A percentile compares a stretch with the other conserved stretches of the same genome.
Conservation (phyloP, 2,113 vertebrate genomes). For the Hippolais icterina region DNA sequence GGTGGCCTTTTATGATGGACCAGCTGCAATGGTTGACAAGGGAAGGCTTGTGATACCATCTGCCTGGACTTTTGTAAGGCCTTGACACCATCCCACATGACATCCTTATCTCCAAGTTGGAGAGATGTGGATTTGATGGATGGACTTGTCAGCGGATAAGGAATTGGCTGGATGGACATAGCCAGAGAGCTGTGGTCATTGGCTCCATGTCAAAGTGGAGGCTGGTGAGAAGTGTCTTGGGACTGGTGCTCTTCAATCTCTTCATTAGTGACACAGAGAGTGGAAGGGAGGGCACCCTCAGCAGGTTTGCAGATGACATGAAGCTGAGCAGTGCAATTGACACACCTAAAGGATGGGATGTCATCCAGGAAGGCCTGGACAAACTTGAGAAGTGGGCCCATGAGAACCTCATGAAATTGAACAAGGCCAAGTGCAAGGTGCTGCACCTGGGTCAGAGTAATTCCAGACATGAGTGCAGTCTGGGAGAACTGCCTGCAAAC, state of each 20-base stretch:
- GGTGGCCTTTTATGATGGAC: background rate
- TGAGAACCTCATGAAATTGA: background rate
- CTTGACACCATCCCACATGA: background rate
- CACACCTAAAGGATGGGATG: background rate
- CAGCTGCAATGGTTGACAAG: background rate
- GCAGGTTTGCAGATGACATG: background rate
- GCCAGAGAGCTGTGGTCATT: background rate
- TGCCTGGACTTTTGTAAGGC: background rate
- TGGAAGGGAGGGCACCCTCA: background rate
- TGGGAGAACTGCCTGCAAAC: background rate
- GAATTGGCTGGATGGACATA: background rate
- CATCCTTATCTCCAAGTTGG: background rate
- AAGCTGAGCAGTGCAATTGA: accelerated
- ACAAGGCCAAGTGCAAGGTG: background rate
- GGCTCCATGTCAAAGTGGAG: background rate
- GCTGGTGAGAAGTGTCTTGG: background rate
- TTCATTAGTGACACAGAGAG: background rate
- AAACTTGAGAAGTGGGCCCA: background rate
- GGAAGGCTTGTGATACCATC: background rate
- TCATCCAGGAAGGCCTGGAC: background rate
- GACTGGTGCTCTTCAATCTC: background rate
- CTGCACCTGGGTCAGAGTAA: background rate
- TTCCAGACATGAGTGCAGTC: background rate
- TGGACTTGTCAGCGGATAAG: background rate
- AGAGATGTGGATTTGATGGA: background rate